Conservation (phyloP, 2,797 vertebrate genomes). For the Novumbra hubbsi region DNA sequence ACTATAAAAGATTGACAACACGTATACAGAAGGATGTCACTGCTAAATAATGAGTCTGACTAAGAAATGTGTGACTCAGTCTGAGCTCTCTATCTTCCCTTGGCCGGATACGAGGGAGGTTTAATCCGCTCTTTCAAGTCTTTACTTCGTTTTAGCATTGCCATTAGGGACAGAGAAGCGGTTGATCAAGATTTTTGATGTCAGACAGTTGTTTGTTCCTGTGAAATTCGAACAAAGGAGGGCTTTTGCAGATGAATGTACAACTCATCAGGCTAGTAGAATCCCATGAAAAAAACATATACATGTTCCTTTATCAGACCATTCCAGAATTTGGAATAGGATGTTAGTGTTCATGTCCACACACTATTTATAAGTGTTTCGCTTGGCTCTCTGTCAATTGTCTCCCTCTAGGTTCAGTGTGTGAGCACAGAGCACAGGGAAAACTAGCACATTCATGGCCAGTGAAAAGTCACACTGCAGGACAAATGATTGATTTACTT, state of each 20-base stretch:
- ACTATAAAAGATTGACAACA: neutral
- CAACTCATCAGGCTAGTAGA: conserved; percentile 3
- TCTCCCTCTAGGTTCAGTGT: neutral
- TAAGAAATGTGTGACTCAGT: conserved; percentile 20
- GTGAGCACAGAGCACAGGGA: neutral
- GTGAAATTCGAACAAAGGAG: neutral
- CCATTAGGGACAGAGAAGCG: conserved; percentile 16
- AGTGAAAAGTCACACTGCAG: neutral
- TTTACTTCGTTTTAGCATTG: conserved; percentile 3
- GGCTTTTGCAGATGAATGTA: neutral
- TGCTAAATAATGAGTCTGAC: conserved; percentile 18
- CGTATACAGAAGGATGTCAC: conserved; percentile 5
- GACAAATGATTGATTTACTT: neutral
- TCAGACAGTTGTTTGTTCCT: neutral
- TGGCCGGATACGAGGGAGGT: conserved; percentile 11
- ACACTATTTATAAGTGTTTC: neutral
- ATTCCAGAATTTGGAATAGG: neutral
- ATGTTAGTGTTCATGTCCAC: neutral
- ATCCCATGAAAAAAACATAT: neutral
- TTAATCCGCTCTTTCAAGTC: conserved; percentile 17
- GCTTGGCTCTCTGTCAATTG: neutral
- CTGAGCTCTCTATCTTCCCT: conserved; percentile 6
- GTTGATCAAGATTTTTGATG: conserved; percentile 11
- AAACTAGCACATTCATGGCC: neutral
- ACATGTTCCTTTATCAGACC: neutral